Conservation (phyloP, 2,113 vertebrate species). For the Pangasianodon gigas region DNA sequence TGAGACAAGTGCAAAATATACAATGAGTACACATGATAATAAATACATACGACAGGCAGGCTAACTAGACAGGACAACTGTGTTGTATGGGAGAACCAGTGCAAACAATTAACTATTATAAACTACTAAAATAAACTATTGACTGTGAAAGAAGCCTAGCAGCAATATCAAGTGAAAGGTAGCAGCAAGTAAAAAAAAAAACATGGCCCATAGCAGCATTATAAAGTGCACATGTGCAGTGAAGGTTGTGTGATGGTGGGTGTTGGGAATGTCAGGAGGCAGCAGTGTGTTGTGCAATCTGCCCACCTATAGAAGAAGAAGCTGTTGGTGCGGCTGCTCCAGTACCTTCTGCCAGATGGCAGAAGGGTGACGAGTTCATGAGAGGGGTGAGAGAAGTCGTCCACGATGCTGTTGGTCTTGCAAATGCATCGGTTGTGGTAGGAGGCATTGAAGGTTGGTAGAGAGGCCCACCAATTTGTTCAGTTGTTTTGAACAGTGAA, state of each 20-base stretch:
- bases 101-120: neutral
- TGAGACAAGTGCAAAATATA: neutral
- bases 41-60: neutral
- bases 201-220: neutral
- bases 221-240: neutral
- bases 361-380: neutral
- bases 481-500: neutral
- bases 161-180: neutral
- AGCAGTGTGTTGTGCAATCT: neutral
- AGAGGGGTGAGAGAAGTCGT: neutral
- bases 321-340: neutral
- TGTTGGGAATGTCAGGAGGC: slow-evolving; percentile 4
- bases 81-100: neutral
- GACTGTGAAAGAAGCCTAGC: neutral
- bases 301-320: neutral
- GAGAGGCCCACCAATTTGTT: neutral
- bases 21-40: neutral
- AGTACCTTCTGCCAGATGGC: neutral
- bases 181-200: neutral
- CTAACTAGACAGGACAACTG: neutral
- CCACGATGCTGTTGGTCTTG: neutral
- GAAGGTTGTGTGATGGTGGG: neutral
- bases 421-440: neutral
- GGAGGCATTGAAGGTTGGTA: neutral
- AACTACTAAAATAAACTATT: neutral